phyloP scores from a whole-genome alignment of 2,888 invertebrate species.

The Acleris cristana region DNA sequence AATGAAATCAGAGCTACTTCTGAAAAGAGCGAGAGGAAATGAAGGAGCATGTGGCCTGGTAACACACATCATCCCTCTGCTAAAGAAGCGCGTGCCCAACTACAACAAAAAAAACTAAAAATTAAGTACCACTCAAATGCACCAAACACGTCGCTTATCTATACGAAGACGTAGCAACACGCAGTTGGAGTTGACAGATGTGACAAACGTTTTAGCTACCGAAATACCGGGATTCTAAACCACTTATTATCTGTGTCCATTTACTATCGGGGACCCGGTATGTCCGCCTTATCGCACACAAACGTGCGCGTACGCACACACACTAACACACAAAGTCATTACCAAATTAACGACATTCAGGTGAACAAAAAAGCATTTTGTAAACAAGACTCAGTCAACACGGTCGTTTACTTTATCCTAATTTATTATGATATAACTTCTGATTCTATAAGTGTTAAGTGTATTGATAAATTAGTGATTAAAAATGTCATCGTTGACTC shows the following conservation, averaged over 20 bases:
- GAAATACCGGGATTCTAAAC: slow-evolving; percentile 65
- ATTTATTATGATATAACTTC: slow-evolving; percentile 43
- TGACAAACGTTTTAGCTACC: slow-evolving; percentile 76
- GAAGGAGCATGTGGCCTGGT: too few relatives aligned
- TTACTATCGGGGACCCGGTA: slow-evolving; percentile 76
- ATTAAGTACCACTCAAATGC: slow-evolving; percentile 3
- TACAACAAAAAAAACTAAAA: too few relatives aligned
- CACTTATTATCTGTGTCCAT: slow-evolving; percentile 65
- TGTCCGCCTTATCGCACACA: slow-evolving; percentile 79
- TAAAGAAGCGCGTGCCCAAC: too few relatives aligned
- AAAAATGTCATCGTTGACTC: slow-evolving; percentile 62
- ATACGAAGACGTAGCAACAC: slow-evolving; percentile 40
- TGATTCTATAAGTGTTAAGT: slow-evolving; percentile 35
- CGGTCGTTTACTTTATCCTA: slow-evolving; percentile 64
- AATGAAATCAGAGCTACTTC: too few relatives aligned
- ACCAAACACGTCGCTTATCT: slow-evolving; percentile 22
- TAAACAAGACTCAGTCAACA: slow-evolving; percentile 72
- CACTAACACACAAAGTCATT: slow-evolving; percentile 76
- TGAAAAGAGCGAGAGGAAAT: too few relatives aligned
- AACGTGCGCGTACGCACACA: slow-evolving; percentile 61
- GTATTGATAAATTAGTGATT: background rate
- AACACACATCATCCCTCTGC: too few relatives aligned
- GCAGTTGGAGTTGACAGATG: slow-evolving; percentile 50
- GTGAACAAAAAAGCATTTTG: slow-evolving; percentile 80
- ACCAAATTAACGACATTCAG: slow-evolving; percentile 80